These are phyloP conservation scores for Epinephelus malabaricus DNA, from an alignment of 2,797 vertebrate genomes.

Conservation along the genomic window DNA sequence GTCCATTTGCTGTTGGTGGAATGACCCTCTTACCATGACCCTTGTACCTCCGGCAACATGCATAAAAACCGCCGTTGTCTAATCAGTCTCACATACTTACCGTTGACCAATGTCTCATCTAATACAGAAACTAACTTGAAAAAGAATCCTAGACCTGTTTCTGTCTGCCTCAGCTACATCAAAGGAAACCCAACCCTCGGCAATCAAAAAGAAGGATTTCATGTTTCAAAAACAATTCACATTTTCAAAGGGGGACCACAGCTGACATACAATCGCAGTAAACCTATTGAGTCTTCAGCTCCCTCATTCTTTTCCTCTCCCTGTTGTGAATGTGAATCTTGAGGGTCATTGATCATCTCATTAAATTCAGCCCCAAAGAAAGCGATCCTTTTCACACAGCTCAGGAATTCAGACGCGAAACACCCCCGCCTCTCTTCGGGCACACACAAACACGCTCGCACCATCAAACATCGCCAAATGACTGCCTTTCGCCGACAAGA, in stretches of 20 bases:
- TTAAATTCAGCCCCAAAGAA: slow-evolving; percentile 78
- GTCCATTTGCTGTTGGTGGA: slow-evolving; percentile 68
- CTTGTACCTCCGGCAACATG: slow-evolving; percentile 45
- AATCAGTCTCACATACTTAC: slow-evolving; percentile 66
- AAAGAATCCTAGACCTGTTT: slow-evolving; percentile 77
- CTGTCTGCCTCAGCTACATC: slow-evolving; percentile 78
- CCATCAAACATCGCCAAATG: slow-evolving; percentile 83
- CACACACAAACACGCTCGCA: slow-evolving; percentile 77
- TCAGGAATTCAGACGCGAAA: slow-evolving; percentile 83
- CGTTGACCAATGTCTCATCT: slow-evolving; percentile 69
- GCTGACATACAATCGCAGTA: slow-evolving; percentile 79
- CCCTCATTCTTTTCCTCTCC: slow-evolving; percentile 75
- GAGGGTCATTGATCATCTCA: slow-evolving; percentile 85
- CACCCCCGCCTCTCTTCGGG: slow-evolving; percentile 73
- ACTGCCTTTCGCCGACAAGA: slow-evolving; percentile 79
- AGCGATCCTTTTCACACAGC: slow-evolving; percentile 84
- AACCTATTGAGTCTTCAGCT: slow-evolving; percentile 82
- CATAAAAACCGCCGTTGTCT: slow-evolving; percentile 57
- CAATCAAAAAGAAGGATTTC: slow-evolving; percentile 82
- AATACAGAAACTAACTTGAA: slow-evolving; percentile 74
- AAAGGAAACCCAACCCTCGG: slow-evolving; percentile 75
- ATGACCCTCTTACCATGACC: slow-evolving; percentile 70
- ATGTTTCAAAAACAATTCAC: slow-evolving; percentile 84
- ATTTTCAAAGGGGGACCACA: slow-evolving; percentile 80
- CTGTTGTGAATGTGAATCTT: slow-evolving; percentile 83